phyloP scores from a whole-genome alignment of 2,888 invertebrate genomes.

The Amphimallon solstitiale region DNA sequence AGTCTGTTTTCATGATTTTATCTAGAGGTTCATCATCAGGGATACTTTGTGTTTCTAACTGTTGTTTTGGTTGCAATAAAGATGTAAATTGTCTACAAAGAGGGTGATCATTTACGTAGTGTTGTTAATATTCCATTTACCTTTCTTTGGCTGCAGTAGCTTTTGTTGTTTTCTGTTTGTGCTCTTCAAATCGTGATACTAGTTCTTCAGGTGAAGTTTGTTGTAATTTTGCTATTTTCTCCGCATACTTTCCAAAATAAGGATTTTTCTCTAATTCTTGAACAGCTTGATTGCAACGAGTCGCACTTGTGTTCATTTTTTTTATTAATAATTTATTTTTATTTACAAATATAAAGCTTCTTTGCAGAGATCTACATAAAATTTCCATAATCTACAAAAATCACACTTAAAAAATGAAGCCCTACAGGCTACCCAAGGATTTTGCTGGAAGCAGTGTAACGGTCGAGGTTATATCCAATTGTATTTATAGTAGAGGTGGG shows the following conservation, averaged over 20 bases:
- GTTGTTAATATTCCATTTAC: conserved; percentile 37
- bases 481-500: too few species aligned
- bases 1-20: conserved; percentile 81
- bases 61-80: conserved; percentile 72
- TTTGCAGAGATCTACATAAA: neutral
- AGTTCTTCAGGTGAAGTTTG: conserved; percentile 82
- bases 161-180: neutral
- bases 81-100: conserved; percentile 70
- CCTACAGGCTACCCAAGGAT: too few species aligned
- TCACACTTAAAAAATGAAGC: too few species aligned
- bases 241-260: conserved; percentile 83
- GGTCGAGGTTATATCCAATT: too few species aligned
- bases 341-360: neutral
- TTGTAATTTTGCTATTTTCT: conserved; percentile 78
- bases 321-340: conserved; percentile 26
- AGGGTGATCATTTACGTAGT: neutral
- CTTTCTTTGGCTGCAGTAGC: conserved; percentile 61
- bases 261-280: conserved; percentile 75
- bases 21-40: conserved; percentile 68
- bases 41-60: conserved; percentile 54
- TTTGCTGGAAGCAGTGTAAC: too few species aligned
- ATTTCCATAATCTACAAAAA: conserved; percentile 29
- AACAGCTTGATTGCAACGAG: conserved; percentile 64
- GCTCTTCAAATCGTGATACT: conserved; percentile 68
- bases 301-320: conserved; percentile 61